phyloP scores from a whole-genome alignment of 2,797 vertebrate genomes.

The Microcaecilia unicolor region DNA sequence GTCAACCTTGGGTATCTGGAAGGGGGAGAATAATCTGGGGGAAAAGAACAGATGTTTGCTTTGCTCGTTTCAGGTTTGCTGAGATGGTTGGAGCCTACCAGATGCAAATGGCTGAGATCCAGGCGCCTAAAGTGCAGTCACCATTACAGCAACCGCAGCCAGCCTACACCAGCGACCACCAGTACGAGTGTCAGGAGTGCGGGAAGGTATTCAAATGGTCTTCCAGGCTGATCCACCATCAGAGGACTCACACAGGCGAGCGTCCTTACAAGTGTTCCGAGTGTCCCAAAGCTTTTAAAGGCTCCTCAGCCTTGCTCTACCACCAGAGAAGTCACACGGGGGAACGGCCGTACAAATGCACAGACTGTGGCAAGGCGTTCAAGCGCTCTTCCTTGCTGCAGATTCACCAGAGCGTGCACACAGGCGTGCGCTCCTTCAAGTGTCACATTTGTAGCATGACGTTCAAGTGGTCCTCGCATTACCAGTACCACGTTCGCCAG shows the following conservation, averaged over 20 bases:
- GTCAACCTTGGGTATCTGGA: no score
- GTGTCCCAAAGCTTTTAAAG: constrained; percentile 37
- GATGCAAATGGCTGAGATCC: constrained; percentile 26
- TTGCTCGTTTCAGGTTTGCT: no score
- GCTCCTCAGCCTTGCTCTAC: constrained; percentile 19
- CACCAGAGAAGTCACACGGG: constrained; percentile 55
- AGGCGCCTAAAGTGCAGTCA: constrained; percentile 26
- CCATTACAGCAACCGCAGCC: constrained; percentile 31
- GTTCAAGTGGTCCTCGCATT: constrained; percentile 90
- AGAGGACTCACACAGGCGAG: constrained; percentile 43
- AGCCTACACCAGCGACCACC: constrained; percentile 30
- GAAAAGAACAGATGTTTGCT: no score
- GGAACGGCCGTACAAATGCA: constrained; percentile 79
- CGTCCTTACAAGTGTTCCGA: constrained; percentile 71
- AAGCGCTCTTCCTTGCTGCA: constrained; percentile 84
- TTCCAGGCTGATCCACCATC: constrained; percentile 64
- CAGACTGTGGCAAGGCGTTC: constrained; percentile 83
- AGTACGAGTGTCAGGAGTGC: constrained; percentile 66
- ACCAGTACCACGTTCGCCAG: constrained; percentile 88
- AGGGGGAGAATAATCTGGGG: no score
- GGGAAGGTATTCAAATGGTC: constrained; percentile 74
- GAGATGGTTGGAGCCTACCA: constrained; percentile 58
- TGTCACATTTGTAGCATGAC: constrained; percentile 82
- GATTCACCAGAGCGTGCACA: constrained; percentile 86
- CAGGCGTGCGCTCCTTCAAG: constrained; percentile 78